phyloP scores from a whole-genome alignment of 1,140 invertebrate genomes.

The Varroa destructor region DNA sequence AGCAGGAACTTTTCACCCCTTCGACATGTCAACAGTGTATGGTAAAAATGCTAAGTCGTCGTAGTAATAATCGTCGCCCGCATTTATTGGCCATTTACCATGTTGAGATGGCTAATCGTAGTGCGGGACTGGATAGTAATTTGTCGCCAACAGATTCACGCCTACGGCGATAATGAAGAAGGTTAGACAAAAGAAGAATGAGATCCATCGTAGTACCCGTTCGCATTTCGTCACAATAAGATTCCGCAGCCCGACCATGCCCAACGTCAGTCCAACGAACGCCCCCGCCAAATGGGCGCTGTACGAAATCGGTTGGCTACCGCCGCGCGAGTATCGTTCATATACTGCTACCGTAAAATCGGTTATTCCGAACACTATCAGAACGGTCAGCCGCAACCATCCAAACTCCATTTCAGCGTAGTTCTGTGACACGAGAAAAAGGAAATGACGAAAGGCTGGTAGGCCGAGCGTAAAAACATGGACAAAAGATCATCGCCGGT shows the following conservation, averaged over 20 bases:
- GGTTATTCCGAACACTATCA: constrained; percentile 55
- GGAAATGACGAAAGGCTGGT: not conserved
- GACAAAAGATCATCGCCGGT: not conserved
- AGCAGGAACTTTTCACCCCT: too few species aligned
- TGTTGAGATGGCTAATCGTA: not conserved
- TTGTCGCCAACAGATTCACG: constrained; percentile 55
- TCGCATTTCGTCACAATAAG: constrained; percentile 72
- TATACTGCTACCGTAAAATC: constrained; percentile 73
- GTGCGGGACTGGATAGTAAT: constrained; percentile 41
- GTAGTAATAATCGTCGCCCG: too few species aligned
- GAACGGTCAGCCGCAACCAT: constrained; percentile 55
- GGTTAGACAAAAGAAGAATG: constrained; percentile 60
- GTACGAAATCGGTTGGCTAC: constrained; percentile 55
- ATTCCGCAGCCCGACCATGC: constrained; percentile 78
- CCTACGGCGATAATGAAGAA: constrained; percentile 50
- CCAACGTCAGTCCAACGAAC: constrained; percentile 74
- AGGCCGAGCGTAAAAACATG: constrained; percentile 2
- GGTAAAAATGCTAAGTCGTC: too few species aligned
- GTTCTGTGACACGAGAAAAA: constrained; percentile 50
- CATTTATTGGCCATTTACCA: not conserved
- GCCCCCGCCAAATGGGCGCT: constrained; percentile 76
- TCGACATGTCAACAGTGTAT: too few species aligned
- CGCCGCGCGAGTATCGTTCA: constrained; percentile 48
- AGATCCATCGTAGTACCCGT: constrained; percentile 63
- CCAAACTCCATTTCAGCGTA: constrained; percentile 84